Percentiles rank a stretch among this genome's conserved stretches.
phyloP scores from a whole-genome alignment of 2,113 vertebrate genomes.

The Noctilio leporinus region DNA sequence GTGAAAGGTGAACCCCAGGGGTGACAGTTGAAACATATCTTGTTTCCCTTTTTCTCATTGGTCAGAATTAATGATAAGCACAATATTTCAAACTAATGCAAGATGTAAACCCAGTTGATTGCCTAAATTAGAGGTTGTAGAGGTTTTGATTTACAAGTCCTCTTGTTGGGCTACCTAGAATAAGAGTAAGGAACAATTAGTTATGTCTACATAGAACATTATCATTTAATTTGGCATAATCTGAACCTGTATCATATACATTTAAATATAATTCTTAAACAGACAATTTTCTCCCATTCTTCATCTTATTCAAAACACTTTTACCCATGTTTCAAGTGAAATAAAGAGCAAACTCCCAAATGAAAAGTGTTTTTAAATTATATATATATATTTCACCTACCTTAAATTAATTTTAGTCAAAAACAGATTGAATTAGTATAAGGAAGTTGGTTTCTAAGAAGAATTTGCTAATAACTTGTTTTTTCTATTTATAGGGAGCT shows the following conservation, averaged over 20 bases:
- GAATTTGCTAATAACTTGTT: background rate
- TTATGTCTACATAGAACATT: background rate
- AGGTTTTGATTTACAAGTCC: background rate
- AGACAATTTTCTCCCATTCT: background rate
- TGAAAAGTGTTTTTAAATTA: conserved; percentile 9
- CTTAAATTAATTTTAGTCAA: conserved; percentile 1
- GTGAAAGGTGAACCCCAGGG: background rate
- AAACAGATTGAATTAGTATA: background rate
- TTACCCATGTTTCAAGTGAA: background rate
- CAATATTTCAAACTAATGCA: background rate
- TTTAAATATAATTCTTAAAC: conserved; percentile 24
- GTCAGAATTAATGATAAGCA: background rate
- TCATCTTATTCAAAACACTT: background rate
- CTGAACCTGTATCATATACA: background rate
- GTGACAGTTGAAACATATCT: background rate
- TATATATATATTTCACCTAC: background rate
- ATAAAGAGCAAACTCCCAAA: conserved; percentile 2
- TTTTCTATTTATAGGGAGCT: background rate
- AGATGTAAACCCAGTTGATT: background rate
- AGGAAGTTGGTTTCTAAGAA: background rate
- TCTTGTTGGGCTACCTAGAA: background rate
- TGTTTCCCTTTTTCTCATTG: background rate
- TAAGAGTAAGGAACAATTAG: background rate
- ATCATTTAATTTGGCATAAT: background rate
- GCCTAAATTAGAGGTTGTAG: background rate